These are phyloP conservation scores for Atopsyche davidsoni DNA, from an alignment of 1,140 invertebrate genomes.

Conservation along the genomic window DNA sequence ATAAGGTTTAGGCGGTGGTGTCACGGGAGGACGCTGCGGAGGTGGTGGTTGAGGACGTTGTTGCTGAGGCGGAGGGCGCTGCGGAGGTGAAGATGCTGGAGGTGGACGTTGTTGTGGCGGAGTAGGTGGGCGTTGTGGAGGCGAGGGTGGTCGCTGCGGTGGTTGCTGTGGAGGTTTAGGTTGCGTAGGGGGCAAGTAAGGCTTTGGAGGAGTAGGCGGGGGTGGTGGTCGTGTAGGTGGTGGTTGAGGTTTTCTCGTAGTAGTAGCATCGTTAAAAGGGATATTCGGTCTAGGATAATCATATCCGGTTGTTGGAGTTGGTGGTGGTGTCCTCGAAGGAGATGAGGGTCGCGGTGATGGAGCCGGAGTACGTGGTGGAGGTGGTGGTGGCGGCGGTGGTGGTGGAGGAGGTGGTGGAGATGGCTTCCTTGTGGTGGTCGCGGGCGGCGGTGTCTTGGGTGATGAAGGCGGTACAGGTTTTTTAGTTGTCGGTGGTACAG, in stretches of 20 bases:
- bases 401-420: constrained; percentile 22
- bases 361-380: not conserved
- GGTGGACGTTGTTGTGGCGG: not conserved
- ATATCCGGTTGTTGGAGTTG: constrained; percentile 3
- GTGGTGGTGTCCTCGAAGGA: constrained; percentile 15
- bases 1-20: too few relatives aligned
- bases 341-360: not conserved
- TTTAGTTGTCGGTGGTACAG: too few relatives aligned
- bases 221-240: too few relatives aligned
- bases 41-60: constrained; percentile 16
- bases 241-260: not conserved
- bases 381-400: constrained; percentile 14
- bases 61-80: constrained; percentile 15
- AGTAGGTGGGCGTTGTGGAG: constrained; percentile 19
- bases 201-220: too few relatives aligned
- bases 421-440: not conserved
- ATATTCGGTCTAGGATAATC: constrained; percentile 4
- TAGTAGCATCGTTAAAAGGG: too few relatives aligned
- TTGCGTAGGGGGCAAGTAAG: too few relatives aligned
- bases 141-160: constrained; percentile 16
- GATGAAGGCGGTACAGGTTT: constrained; percentile 7
- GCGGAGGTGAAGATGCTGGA: constrained; percentile 7
- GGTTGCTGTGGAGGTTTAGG: too few relatives aligned
- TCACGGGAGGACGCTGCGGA: too few relatives aligned
- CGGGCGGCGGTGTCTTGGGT: constrained; percentile 3